A percentile compares a stretch with the other conserved stretches of the same genome.
phyloP scores from a whole-genome alignment of 2,888 invertebrate genomes.

The Unio delphinus region DNA sequence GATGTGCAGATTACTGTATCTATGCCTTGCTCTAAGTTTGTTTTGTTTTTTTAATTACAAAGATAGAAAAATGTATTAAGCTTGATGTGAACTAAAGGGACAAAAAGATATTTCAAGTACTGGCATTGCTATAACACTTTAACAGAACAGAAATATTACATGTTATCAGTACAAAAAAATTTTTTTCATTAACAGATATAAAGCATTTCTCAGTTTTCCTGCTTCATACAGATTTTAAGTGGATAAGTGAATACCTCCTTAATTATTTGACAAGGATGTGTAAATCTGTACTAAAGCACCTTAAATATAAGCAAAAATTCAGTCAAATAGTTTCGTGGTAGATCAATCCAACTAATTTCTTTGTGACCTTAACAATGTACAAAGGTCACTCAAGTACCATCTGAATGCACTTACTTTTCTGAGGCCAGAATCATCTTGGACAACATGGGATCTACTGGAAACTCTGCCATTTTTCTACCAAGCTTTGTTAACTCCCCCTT shows the following conservation, averaged over 20 bases:
- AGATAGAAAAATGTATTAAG: too few relatives aligned
- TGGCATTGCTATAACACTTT: neutral
- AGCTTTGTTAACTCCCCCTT: constrained; percentile 96
- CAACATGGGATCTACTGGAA: constrained; percentile 99
- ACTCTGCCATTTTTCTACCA: constrained; percentile 98
- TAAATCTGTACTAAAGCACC: too few relatives aligned
- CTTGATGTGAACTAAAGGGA: constrained; percentile 1
- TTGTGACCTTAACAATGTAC: neutral
- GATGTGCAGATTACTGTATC: neutral
- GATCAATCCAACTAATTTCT: too few relatives aligned
- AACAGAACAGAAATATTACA: neutral
- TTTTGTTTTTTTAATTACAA: too few relatives aligned
- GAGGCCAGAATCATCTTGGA: constrained; percentile 98
- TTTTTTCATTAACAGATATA: too few relatives aligned
- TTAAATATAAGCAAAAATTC: too few relatives aligned
- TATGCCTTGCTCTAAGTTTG: too few relatives aligned
- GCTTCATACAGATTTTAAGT: too few relatives aligned
- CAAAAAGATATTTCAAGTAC: constrained; percentile 1
- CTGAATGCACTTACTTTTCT: constrained; percentile 82
- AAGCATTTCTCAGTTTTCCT: too few relatives aligned
- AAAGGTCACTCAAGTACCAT: neutral
- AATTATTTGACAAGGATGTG: too few relatives aligned
- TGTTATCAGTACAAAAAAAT: neutral
- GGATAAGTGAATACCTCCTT: too few relatives aligned
- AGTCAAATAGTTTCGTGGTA: too few relatives aligned